phyloP scores from a whole-genome alignment of 2,113 vertebrate genomes.

The Cardinalis cardinalis region DNA sequence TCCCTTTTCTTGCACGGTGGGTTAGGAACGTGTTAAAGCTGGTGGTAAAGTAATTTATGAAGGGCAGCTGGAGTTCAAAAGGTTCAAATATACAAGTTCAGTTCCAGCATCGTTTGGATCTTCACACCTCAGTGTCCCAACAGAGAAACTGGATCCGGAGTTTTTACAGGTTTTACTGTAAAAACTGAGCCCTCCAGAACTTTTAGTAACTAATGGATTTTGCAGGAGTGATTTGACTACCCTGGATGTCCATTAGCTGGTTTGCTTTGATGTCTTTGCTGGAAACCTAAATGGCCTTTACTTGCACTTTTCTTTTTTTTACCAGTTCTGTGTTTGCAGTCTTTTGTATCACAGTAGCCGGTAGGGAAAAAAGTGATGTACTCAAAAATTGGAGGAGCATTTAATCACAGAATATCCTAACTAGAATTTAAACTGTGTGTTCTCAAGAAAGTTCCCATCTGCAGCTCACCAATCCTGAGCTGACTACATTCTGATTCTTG shows the following conservation, averaged over 20 bases:
- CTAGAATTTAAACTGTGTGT: not conserved
- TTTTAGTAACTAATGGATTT: slow-evolving; percentile 82
- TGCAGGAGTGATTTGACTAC: slow-evolving; percentile 76
- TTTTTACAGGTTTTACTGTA: slow-evolving; percentile 75
- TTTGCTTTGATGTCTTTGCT: slow-evolving; percentile 61
- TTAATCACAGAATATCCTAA: not conserved
- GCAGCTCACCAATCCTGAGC: not conserved
- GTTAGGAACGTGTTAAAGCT: slow-evolving; percentile 46
- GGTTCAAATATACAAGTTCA: slow-evolving; percentile 77
- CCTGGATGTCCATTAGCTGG: slow-evolving; percentile 63
- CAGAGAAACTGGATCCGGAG: slow-evolving; percentile 74
- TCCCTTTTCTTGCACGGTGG: slow-evolving; percentile 7
- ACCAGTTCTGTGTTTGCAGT: slow-evolving; percentile 43
- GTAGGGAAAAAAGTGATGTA: slow-evolving; percentile 15
- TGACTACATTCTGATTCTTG: not conserved
- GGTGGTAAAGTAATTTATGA: slow-evolving; percentile 62
- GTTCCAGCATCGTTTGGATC: slow-evolving; percentile 70
- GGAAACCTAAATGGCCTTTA: slow-evolving; percentile 62
- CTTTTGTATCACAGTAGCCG: slow-evolving; percentile 15
- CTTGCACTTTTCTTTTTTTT: slow-evolving; percentile 37
- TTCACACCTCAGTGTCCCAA: slow-evolving; percentile 74
- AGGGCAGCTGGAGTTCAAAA: slow-evolving; percentile 61
- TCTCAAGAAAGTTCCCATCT: slow-evolving; percentile 35
- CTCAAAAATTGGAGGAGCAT: not conserved
- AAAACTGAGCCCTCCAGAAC: slow-evolving; percentile 71